Percentiles rank a stretch among this genome's conserved stretches.
Conservation (phyloP, 2,113 vertebrate genomes). For the Gracilinanus agilis region DNA sequence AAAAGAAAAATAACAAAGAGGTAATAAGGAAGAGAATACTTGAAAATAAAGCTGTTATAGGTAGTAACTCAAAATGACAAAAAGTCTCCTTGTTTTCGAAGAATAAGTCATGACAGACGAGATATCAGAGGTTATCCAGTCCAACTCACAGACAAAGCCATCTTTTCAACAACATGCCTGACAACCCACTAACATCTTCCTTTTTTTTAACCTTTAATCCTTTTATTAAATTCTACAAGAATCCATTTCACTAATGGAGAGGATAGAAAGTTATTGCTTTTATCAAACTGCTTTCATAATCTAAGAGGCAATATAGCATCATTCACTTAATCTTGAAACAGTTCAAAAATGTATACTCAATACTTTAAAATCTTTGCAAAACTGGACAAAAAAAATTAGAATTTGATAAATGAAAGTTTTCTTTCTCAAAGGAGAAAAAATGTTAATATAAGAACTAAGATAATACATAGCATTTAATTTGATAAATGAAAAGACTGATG, state of each 20-base stretch:
- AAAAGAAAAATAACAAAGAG: background rate
- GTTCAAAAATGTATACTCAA: background rate
- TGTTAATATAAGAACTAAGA: background rate
- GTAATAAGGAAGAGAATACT: rapidly evolving
- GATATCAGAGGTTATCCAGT: background rate
- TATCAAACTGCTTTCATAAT: background rate
- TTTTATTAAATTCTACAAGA: background rate
- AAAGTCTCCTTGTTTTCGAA: background rate
- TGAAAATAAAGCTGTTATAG: too few relatives aligned
- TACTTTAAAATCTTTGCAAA: background rate
- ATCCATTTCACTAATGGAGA: background rate
- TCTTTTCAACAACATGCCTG: too few relatives aligned
- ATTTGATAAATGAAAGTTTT: background rate
- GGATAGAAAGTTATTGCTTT: background rate
- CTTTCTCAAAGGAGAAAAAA: background rate
- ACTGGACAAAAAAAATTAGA: background rate
- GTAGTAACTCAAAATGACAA: rapidly evolving
- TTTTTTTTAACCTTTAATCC: background rate
- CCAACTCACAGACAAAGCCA: background rate
- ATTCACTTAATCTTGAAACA: background rate
- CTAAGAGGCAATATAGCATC: background rate
- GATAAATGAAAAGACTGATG: background rate
- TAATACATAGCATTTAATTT: background rate
- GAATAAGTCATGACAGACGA: background rate
- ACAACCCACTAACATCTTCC: background rate